Evolutionary conservation across 2,113 vertebrate genomes (phyloP).

Genomic region (Atractosteus spatula): DNA sequence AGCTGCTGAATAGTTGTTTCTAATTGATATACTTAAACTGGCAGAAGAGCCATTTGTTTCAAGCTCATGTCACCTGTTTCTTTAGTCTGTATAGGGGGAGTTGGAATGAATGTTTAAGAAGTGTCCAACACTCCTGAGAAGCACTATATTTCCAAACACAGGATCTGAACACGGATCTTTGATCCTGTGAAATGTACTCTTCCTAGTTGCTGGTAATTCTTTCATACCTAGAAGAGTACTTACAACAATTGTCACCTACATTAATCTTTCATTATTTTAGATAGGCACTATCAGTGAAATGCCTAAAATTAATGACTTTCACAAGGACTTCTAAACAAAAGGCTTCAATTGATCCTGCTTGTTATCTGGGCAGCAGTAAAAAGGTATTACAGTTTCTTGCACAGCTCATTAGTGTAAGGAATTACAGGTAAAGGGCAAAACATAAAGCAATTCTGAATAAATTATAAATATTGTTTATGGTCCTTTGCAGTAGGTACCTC

Average conservation of each 20-base stretch:
- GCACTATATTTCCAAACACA: background rate
- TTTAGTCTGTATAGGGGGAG: too few relatives aligned
- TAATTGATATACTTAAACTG: too few relatives aligned
- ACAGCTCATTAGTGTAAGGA: slow-evolving; percentile 2
- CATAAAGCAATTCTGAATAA: background rate
- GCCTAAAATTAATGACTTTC: too few relatives aligned
- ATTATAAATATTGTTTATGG: slow-evolving; percentile 17
- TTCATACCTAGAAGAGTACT: slow-evolving; percentile 13
- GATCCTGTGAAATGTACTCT: slow-evolving; percentile 16
- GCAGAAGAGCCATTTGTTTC: too few relatives aligned
- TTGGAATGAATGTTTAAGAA: too few relatives aligned
- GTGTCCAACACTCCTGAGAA: too few relatives aligned
- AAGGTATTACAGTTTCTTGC: background rate
- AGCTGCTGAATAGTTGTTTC: too few relatives aligned
- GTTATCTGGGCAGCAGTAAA: background rate
- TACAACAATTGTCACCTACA: slow-evolving; percentile 9
- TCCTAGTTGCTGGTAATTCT: slow-evolving; percentile 17
- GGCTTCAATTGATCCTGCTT: background rate
- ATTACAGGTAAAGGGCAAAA: slow-evolving; percentile 5
- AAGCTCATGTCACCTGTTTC: too few relatives aligned
- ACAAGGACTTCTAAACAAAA: background rate
- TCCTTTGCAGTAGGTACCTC: slow-evolving; percentile 21
- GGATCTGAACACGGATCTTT: background rate
- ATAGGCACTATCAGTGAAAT: too few relatives aligned
- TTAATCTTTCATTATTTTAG: too few relatives aligned